A percentile compares a stretch with the other conserved stretches of the same genome.
Evolutionary conservation across 2,113 vertebrate species (phyloP).

Genomic region (Ciconia stormi): DNA sequence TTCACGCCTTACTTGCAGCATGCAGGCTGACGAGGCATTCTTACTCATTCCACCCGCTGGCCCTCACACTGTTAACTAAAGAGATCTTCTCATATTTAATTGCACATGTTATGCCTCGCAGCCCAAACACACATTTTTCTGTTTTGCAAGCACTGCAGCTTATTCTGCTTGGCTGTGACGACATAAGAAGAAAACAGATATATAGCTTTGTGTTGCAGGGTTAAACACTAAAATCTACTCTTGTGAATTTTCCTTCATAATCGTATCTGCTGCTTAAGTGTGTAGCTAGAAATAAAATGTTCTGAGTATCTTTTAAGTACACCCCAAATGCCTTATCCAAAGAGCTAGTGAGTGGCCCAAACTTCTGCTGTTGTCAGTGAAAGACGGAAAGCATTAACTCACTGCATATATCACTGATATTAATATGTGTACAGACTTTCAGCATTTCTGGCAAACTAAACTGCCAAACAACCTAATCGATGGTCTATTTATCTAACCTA

Average conservation of each 20-base stretch:
- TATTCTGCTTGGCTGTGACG: not conserved
- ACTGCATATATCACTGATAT: not conserved
- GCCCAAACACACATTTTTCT: not conserved
- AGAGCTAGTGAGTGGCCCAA: not conserved
- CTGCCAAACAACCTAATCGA: not conserved
- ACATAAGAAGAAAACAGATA: not conserved
- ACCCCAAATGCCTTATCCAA: not conserved
- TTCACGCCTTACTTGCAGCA: not conserved
- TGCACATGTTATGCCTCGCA: not conserved
- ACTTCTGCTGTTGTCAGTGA: not conserved
- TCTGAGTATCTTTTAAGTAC: not conserved
- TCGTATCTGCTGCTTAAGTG: not conserved
- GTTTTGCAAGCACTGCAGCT: not conserved
- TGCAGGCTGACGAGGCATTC: not conserved
- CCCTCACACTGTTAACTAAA: not conserved
- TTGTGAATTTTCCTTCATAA: not conserved
- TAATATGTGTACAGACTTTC: not conserved
- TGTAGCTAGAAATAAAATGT: not conserved
- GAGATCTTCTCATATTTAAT: not conserved
- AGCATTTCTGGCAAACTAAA: not conserved
- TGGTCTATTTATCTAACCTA: not conserved
- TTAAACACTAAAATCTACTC: not conserved
- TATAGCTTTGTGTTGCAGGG: not conserved
- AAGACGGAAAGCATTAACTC: not conserved
- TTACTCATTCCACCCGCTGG: fast-evolving